Conservation (phyloP, 2,113 vertebrate species). For the Xenopus laevis region DNA sequence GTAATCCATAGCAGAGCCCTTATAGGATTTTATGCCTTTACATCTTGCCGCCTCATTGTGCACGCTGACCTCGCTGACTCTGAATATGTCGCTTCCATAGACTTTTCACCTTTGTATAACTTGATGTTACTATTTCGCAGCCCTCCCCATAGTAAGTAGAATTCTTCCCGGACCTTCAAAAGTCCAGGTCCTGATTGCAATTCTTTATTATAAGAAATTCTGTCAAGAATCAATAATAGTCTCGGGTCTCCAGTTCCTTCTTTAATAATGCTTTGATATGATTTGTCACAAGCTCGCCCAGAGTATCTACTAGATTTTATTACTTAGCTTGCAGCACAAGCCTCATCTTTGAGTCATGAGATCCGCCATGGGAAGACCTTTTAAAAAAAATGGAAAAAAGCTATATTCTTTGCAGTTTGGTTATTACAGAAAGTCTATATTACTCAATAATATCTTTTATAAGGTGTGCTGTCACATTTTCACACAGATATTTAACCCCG, state of each 20-base stretch:
- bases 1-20: slow-evolving; percentile 48
- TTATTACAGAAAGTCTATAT: slow-evolving; percentile 84
- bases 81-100: slow-evolving; percentile 58
- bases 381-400: slow-evolving; percentile 63
- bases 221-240: slow-evolving; percentile 91
- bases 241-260: slow-evolving; percentile 83
- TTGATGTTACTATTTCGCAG: slow-evolving; percentile 69
- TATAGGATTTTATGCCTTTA: slow-evolving; percentile 58
- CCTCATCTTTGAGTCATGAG: slow-evolving; percentile 84
- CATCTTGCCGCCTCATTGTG: slow-evolving; percentile 63
- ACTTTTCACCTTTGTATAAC: slow-evolving; percentile 64
- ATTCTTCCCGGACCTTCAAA: slow-evolving; percentile 74
- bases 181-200: slow-evolving; percentile 80
- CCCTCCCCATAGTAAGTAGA: slow-evolving; percentile 68
- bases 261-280: slow-evolving; percentile 94
- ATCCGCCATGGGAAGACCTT: slow-evolving; percentile 80
- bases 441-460: slow-evolving; percentile 81
- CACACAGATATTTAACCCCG: slow-evolving; percentile 77
- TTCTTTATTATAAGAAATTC: slow-evolving; percentile 85
- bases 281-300: slow-evolving; percentile 86
- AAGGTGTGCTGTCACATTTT: slow-evolving; percentile 77
- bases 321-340: slow-evolving; percentile 82
- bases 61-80: slow-evolving; percentile 60
- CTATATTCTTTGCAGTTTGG: slow-evolving; percentile 81
- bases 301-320: slow-evolving; percentile 82